Conservation (phyloP, 2,797 vertebrate genomes). For the Phrynocephalus guinanensis region DNA sequence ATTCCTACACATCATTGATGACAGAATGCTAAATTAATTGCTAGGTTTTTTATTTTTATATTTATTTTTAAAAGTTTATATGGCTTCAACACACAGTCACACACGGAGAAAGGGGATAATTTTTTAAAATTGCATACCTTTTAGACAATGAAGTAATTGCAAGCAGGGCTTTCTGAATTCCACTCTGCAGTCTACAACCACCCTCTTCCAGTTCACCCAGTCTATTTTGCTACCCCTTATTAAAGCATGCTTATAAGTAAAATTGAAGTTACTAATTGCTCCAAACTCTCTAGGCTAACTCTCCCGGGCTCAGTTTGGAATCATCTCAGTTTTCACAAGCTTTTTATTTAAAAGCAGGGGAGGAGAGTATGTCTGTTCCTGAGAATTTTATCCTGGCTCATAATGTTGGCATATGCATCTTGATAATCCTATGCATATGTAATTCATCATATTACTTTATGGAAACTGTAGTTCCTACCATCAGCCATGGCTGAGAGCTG, state of each 20-base stretch:
- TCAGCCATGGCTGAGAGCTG: not conserved
- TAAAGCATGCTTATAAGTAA: not conserved
- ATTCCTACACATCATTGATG: not conserved
- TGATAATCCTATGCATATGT: not conserved
- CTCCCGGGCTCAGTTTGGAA: not conserved
- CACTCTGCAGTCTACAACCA: not conserved
- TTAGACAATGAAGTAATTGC: not conserved
- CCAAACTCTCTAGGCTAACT: not conserved
- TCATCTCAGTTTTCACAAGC: not conserved
- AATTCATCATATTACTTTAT: not conserved
- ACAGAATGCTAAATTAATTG: conserved; percentile 3
- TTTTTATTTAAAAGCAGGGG: not conserved
- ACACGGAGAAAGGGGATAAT: too few relatives aligned
- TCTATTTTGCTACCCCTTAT: too few relatives aligned
- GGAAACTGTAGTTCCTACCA: not conserved
- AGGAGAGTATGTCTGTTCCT: not conserved
- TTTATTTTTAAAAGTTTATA: too few relatives aligned
- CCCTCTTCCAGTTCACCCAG: not conserved
- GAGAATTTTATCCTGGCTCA: not conserved
- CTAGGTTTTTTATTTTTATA: not conserved
- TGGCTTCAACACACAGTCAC: not conserved
- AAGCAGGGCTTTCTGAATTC: not conserved
- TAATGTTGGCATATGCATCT: too few relatives aligned
- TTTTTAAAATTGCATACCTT: not conserved
- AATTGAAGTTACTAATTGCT: not conserved